Base-by-base conservation (phyloP, 2,888 invertebrate genomes). In the Fragum whitleyi region DNA sequence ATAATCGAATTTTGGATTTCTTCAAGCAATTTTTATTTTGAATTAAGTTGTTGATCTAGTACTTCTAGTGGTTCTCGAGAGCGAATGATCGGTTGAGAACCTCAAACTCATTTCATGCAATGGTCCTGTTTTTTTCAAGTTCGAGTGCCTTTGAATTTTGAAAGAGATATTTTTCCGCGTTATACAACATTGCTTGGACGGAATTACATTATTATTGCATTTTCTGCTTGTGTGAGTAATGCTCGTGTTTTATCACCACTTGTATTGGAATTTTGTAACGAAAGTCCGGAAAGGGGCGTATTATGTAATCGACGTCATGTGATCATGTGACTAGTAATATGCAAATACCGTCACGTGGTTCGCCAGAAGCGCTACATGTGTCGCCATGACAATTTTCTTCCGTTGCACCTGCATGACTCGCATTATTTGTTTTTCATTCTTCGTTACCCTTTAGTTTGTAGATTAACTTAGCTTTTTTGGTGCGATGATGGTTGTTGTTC, bases 341-440 rank as follows among this genome's bases (percentile, higher is more conserved):
- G 57, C 51, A 57, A 23, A 57, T 57, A 6, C 0, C 32, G 32
- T 61, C 61, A 61, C 32, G 61, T 61, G 61, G 28, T 21, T 29
- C 9, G 61, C 61, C 29, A 32, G 29, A 61, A 29, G 32, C 61
- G 16, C 29, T 61, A 32, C 61, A 61, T 32, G 61, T 61, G 61
- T 61, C 61, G 61, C 61, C 29, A 61, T 61, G 32, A 29, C 16
- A 32, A 29, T n/a, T 61, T 61, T 57, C 57, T 57, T 61, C 61
- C 61, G 32, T n/a, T 61, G 61, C 61, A 61, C 61, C 61, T 61
- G 61, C 61, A 61, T 3, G 29, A 32, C n/a, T n/a, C 1, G 61
- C 32, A 61, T 19, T 61, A 32, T 61, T 32, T 57, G 57, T 61
- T 61, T 61, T 32, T 47, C 47, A n/a, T n/a, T 14, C 47, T 9